Conservation (phyloP, 1,140 invertebrate genomes). For the Telenomus remus region DNA sequence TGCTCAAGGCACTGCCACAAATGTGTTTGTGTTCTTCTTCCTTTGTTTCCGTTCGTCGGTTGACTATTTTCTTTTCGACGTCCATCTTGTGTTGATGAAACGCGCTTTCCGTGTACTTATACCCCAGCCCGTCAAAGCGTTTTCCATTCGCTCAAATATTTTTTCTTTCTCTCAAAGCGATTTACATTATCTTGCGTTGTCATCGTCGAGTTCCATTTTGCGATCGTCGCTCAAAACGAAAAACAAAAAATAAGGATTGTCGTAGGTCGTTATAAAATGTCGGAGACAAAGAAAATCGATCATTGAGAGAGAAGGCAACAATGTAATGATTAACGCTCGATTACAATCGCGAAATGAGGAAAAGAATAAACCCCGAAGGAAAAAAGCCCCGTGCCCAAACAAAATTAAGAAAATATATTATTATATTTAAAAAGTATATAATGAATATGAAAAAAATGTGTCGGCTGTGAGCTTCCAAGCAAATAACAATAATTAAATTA, state of each 20-base stretch:
- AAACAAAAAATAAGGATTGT: constrained; percentile 5
- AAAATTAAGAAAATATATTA: constrained; percentile 62
- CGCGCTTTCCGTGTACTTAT: constrained; percentile 38
- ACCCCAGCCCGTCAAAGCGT: constrained; percentile 3
- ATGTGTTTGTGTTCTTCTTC: constrained; percentile 61
- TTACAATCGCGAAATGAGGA: constrained; percentile 45
- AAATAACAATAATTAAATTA: constrained; percentile 77
- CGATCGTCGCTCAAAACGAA: constrained; percentile 50
- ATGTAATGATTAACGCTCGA: constrained; percentile 34
- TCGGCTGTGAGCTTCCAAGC: constrained; percentile 76
- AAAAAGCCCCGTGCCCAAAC: constrained; percentile 65
- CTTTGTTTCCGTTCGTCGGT: constrained; percentile 37
- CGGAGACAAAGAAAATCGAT: constrained; percentile 3
- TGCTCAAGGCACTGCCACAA: constrained; percentile 75
- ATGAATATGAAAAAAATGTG: constrained; percentile 72
- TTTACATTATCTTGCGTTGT: constrained; percentile 19
- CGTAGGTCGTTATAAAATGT: constrained; percentile 15
- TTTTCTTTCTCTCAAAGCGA: constrained; percentile 18
- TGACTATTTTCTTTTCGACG: constrained; percentile 47
- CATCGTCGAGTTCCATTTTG: constrained; percentile 35
- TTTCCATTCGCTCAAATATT: constrained; percentile 4
- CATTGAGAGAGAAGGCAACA: constrained; percentile 3
- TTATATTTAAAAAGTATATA: constrained; percentile 62
- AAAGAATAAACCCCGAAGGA: constrained; percentile 50
- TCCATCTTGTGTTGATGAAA: constrained; percentile 14